Evolutionary conservation across 2,113 vertebrate genomes (phyloP), one percentile per base, ranked within the genome.

Genomic region (Thunnus thynnus): DNA sequence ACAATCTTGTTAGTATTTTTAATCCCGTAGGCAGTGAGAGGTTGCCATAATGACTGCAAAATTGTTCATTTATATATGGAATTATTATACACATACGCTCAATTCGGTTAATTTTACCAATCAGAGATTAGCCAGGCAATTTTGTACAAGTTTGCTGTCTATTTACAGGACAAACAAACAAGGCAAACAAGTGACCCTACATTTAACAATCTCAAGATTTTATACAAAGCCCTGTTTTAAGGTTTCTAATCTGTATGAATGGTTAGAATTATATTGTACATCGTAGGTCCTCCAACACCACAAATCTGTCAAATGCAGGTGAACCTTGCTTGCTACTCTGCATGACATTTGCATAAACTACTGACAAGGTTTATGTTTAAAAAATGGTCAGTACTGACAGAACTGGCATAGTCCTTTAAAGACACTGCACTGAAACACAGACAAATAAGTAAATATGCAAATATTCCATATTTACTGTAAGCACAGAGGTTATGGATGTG

Each of bases 1-100:
- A 56, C 4, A 9, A 5, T 70, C 12, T 63, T 41, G 50, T 13
- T 65, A 12, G 32, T 55, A n/a, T 58, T 55, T 67, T 61, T 56
- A 3, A 55, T 41, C 36, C 36, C 22, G 14, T 44, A 1, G 20
- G 25, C 51, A 20, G 54, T 60, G 9, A 32, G 13, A 25, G 41
- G 55, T 63, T 56, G 52, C 68, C 14, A 70, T 50, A 50, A 5
- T 36, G 12, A 66, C 44, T 67, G 46, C n/a, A 50, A 13, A 50
- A 60, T 32, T 47, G 0, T 32, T 20, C 32, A 47, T 46, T 13
- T 51, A 18, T 76, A 7, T 12, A 66, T 76, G 0, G 10, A 47
- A 80, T 41, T 41, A 9, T 13, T 9, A 57, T 6, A 44, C n/a
- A 54, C 30, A 9, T 11, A 56, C 0, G 18, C 4, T 55, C 13